Conservation (phyloP, 2,797 vertebrate genomes). For the Acipenser ruthenus region DNA sequence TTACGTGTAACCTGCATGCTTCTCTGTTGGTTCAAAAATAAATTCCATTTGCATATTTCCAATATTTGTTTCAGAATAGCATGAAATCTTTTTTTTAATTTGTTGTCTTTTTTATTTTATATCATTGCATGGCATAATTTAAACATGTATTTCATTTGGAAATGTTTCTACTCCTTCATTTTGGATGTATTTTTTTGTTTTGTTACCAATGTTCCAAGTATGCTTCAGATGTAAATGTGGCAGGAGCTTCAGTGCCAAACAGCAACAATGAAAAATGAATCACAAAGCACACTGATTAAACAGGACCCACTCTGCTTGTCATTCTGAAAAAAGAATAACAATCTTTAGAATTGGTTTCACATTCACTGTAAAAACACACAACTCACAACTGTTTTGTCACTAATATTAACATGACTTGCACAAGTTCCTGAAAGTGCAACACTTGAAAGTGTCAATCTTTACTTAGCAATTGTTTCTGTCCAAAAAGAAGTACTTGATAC, state of each 20-base stretch:
- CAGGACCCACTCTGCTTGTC: too few species aligned
- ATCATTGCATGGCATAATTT: constrained; percentile 34
- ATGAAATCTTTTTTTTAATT: constrained; percentile 29
- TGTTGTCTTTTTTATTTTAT: constrained; percentile 14
- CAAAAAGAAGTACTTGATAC: too few species aligned
- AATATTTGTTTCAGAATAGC: constrained; percentile 24
- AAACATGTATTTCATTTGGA: constrained; percentile 31
- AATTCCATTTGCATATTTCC: constrained; percentile 14
- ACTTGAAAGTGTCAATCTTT: too few species aligned
- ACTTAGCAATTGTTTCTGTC: too few species aligned
- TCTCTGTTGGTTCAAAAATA: constrained; percentile 6
- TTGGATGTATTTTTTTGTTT: constrained; percentile 50
- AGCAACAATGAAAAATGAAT: background rate
- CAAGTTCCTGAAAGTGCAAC: too few species aligned
- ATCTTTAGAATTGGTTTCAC: too few species aligned
- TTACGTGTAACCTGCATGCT: constrained; percentile 28
- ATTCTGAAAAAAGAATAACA: too few species aligned
- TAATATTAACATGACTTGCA: too few species aligned
- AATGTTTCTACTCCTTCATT: constrained; percentile 6
- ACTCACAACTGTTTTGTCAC: too few species aligned
- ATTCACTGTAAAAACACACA: too few species aligned
- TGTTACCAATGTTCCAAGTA: constrained; percentile 63
- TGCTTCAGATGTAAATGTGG: constrained; percentile 74
- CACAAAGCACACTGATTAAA: background rate
- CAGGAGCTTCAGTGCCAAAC: constrained; percentile 67